A percentile compares a stretch with the other conserved stretches of the same genome.
phyloP scores from a whole-genome alignment of 2,113 vertebrate species.

The Aegithalos caudatus region DNA sequence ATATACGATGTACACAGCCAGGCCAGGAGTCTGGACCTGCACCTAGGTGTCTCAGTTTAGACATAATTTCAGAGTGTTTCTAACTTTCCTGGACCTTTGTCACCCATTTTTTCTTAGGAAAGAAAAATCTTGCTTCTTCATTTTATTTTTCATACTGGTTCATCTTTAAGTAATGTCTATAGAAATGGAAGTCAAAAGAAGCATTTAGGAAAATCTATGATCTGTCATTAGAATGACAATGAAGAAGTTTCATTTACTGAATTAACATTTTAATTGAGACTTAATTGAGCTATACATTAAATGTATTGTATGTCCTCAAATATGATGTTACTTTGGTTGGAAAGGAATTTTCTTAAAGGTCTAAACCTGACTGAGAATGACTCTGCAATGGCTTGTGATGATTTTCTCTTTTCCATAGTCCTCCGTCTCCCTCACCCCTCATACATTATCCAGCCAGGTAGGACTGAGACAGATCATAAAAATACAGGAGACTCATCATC shows the following conservation, averaged over 20 bases:
- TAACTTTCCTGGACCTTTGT: background rate
- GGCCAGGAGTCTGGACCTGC: background rate
- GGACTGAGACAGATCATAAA: background rate
- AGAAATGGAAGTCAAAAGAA: background rate
- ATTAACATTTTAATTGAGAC: background rate
- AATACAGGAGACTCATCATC: background rate
- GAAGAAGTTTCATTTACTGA: background rate
- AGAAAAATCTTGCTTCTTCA: background rate
- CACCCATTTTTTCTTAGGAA: background rate
- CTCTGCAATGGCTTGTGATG: background rate
- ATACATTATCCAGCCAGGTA: background rate
- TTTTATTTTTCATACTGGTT: background rate
- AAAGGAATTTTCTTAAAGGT: background rate
- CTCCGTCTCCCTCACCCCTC: background rate
- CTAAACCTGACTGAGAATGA: background rate
- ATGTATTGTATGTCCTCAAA: background rate
- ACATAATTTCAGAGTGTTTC: background rate
- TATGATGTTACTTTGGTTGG: background rate
- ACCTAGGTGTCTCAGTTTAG: background rate
- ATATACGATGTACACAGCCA: accelerated
- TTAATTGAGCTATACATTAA: background rate
- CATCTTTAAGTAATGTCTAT: background rate
- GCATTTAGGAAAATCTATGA: background rate
- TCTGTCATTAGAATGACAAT: background rate
- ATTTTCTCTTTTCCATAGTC: background rate